Evolutionary conservation across 1,140 invertebrate genomes (phyloP).

Genomic region (Drosophila jambulina): DNA sequence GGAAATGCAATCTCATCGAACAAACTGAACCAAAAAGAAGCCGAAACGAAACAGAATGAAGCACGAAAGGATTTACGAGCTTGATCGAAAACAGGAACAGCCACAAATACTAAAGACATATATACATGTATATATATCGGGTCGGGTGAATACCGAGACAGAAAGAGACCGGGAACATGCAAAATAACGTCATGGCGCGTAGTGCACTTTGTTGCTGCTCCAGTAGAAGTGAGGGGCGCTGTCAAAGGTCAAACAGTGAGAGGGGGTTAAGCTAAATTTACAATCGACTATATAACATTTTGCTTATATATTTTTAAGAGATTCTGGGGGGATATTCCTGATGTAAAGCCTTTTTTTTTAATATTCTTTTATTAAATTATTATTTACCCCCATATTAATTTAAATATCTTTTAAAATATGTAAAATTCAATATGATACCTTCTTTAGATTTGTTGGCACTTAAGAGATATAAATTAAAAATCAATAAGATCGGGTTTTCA

Average conservation of each 20-base stretch:
- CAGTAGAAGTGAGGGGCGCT: slow-evolving; percentile 26
- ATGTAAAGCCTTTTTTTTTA: background rate
- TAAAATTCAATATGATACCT: too few relatives aligned
- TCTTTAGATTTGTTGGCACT: too few relatives aligned
- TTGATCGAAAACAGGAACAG: slow-evolving; percentile 75
- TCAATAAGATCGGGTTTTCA: too few relatives aligned
- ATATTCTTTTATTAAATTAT: background rate
- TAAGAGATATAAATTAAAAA: too few relatives aligned
- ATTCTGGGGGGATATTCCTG: background rate
- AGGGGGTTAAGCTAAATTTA: background rate
- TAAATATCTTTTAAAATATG: too few relatives aligned
- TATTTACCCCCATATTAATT: too few relatives aligned
- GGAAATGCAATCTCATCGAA: slow-evolving; percentile 33
- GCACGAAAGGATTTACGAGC: slow-evolving; percentile 82
- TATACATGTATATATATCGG: slow-evolving; percentile 10
- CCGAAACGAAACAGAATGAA: slow-evolving; percentile 49
- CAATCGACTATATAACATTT: background rate
- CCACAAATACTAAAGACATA: slow-evolving; percentile 31
- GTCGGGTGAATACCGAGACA: slow-evolving; percentile 22
- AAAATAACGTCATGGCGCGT: slow-evolving; percentile 40
- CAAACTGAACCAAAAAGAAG: slow-evolving; percentile 18
- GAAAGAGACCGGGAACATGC: slow-evolving; percentile 37
- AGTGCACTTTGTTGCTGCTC: slow-evolving; percentile 37
- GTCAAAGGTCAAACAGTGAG: slow-evolving; percentile 25
- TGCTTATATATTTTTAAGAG: background rate